Evolutionary conservation across 2,888 invertebrate genomes (phyloP), one percentile per base, ranked within the genome.

Genomic region (Taenaris catops): DNA sequence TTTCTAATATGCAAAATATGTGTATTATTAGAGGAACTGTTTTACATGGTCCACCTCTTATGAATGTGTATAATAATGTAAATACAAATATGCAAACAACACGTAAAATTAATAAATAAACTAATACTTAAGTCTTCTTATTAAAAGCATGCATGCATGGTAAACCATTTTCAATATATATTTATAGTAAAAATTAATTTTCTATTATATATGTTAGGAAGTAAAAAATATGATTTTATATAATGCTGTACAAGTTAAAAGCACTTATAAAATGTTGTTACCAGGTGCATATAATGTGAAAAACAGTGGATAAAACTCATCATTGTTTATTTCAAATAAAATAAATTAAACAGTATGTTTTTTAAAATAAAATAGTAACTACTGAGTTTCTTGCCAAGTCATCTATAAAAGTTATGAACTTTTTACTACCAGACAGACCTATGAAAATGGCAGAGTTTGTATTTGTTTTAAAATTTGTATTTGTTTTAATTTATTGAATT

Each of bases 231-330:
- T n/a, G n/a, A n/a, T 48, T 47, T 47, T 45, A 42, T 53, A 46
- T 42, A 55, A 46, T 51, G 43, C 47, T 51, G 51, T 38, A 49
- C 50, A 51, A 51, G 52, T 62, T 58, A 51, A 54, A 53, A 60
- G 51, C 49, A 53, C 55, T 51, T 57, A 51, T 45, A 46, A 46
- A 46, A 19, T 7, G 51, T 50, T 54, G 55, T 55, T 57, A 20
- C 11, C 11, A 8, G n/a, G 8, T 14, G 8, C 1, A 6, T 29
- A 21, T 31, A 31, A 31, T 31, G 23, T 31, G 14, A 31, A 31
- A 31, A 31, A 31, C 16, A 31, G 31, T 23, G 16, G 19, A 8
- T 9, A 10, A 7, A 11, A 7, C 14, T 9, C 16, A 8, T 5
- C 2, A 31, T 8, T 14, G 8, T 21, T 2, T 25, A 25, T 3